These are phyloP conservation scores for Ennomos erosarius DNA, from an alignment of 2,888 invertebrate species.

Conservation along the genomic window DNA sequence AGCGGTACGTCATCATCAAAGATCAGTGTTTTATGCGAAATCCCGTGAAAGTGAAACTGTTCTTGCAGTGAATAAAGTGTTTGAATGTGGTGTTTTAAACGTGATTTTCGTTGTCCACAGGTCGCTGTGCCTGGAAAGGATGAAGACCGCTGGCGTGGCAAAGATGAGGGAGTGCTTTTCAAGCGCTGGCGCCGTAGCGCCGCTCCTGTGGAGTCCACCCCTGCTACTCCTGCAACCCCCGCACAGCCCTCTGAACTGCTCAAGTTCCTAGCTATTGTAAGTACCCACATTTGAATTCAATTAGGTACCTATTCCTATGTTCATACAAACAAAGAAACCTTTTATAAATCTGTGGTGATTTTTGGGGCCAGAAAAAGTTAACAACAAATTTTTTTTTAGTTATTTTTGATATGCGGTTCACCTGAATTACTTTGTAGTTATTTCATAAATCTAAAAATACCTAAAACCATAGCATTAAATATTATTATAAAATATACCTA, in stretches of 20 bases:
- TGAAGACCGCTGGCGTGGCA: constrained; percentile 78
- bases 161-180: constrained; percentile 77
- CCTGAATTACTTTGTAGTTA: no score
- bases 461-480: no score
- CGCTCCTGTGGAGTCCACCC: constrained; percentile 58
- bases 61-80: constrained; percentile 44
- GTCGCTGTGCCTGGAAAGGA: constrained; percentile 81
- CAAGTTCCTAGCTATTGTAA: constrained; percentile 93
- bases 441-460: no score
- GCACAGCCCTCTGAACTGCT: constrained; percentile 82
- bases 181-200: constrained; percentile 76
- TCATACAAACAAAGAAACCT: constrained; percentile 1
- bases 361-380: no score
- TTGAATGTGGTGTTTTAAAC: constrained; percentile 65
- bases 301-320: background rate
- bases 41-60: constrained; percentile 52
- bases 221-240: constrained; percentile 56
- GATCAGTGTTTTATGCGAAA: constrained; percentile 48
- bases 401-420: no score
- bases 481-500: no score
- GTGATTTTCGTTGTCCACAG: constrained; percentile 78
- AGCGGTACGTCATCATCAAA: constrained; percentile 77
- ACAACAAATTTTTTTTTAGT: no score
- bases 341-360: background rate
- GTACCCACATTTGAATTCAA: constrained; percentile 62